These are phyloP conservation scores for Meiosimyza decipiens DNA, from an alignment of 2,888 invertebrate genomes.

Conservation along the genomic window DNA sequence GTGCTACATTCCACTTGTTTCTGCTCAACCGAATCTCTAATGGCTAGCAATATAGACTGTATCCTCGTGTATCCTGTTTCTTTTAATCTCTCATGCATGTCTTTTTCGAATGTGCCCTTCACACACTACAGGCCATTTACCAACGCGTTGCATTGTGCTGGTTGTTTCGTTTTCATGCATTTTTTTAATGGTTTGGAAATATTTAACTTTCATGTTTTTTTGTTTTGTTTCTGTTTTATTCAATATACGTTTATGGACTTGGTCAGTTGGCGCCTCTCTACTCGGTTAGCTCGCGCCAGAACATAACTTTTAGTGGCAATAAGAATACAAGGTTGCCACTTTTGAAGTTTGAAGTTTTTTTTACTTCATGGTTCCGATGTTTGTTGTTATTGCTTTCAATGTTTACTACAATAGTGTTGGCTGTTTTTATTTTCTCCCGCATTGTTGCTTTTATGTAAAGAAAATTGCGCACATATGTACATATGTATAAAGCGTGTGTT, in stretches of 20 bases:
- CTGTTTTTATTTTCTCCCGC: conserved; percentile 16
- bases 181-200: conserved; percentile 33
- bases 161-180: background rate
- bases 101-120: conserved; percentile 12
- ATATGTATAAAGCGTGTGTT: background rate
- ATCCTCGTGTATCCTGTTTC: conserved; percentile 19
- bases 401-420: conserved; percentile 25
- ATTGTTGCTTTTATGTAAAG: conserved; percentile 10
- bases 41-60: conserved; percentile 17
- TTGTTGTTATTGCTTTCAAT: conserved; percentile 21
- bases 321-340: conserved; percentile 23
- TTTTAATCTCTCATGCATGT: conserved; percentile 22
- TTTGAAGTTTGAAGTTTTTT: conserved; percentile 1
- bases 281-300: background rate
- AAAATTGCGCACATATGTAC: background rate
- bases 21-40: background rate
- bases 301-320: conserved; percentile 25
- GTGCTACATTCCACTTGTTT: background rate
- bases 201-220: conserved; percentile 28
- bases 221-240: background rate
- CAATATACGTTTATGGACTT: background rate
- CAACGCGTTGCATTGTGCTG: conserved; percentile 24
- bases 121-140: conserved; percentile 20
- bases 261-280: conserved; percentile 2
- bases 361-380: conserved; percentile 9